Evolutionary conservation across 2,888 invertebrate species (phyloP).

Genomic region (Graphium colonna): DNA sequence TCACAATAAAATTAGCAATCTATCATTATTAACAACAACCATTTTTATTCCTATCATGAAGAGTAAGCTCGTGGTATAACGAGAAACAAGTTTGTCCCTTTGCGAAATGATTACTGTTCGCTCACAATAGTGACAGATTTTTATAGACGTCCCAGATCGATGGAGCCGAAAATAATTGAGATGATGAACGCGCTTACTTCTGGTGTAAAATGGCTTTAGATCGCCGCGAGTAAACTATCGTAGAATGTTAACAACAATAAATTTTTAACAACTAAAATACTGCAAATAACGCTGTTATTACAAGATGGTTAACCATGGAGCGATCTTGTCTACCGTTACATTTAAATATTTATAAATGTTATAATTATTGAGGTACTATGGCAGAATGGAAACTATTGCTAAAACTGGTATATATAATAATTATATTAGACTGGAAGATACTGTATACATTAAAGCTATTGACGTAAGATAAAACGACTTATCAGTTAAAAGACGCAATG

Average conservation of each 20-base stretch:
- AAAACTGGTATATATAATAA: slow-evolving; percentile 51
- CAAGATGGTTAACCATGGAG: slow-evolving; percentile 6
- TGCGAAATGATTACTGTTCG: no score
- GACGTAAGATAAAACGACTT: slow-evolving; percentile 66
- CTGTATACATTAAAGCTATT: slow-evolving; percentile 77
- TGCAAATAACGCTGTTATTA: slow-evolving; percentile 33
- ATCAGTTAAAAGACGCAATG: slow-evolving; percentile 32
- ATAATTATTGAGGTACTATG: slow-evolving; percentile 74
- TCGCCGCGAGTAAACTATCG: slow-evolving; percentile 18
- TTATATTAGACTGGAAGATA: slow-evolving; percentile 72
- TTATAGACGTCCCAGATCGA: neutral
- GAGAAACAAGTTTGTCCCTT: neutral
- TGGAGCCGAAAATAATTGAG: no score
- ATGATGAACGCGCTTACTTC: neutral
- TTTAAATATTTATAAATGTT: slow-evolving; percentile 50
- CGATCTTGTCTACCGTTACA: slow-evolving; percentile 34
- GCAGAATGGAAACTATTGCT: slow-evolving; percentile 73
- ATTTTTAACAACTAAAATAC: slow-evolving; percentile 37
- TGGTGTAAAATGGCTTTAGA: neutral
- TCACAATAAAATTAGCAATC: slow-evolving; percentile 14
- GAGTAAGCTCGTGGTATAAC: slow-evolving; percentile 17
- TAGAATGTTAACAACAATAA: slow-evolving; percentile 23
- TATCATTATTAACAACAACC: slow-evolving; percentile 21
- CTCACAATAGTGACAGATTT: neutral
- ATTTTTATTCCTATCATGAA: slow-evolving; percentile 19